phyloP scores from a whole-genome alignment of 2,888 invertebrate species.

The Azorinus chamasolen region DNA sequence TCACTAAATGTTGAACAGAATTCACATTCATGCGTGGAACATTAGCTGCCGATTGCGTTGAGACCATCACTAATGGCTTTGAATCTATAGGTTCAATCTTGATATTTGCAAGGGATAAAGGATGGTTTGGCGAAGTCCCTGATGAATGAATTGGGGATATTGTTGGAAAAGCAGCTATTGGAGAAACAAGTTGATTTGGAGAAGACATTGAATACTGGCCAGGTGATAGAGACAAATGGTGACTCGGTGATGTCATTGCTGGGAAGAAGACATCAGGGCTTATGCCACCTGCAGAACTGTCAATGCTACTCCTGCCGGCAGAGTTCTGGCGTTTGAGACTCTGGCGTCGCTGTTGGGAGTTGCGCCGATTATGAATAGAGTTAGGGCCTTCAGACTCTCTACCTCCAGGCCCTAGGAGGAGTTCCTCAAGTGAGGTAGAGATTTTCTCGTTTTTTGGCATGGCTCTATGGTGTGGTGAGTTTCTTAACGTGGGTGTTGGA shows the following conservation, averaged over 20 bases:
- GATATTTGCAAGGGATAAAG: constrained; percentile 19
- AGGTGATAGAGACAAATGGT: constrained; percentile 42
- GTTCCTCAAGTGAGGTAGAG: constrained; percentile 83
- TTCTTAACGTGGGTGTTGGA: constrained; percentile 45
- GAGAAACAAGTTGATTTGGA: constrained; percentile 51
- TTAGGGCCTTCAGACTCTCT: constrained; percentile 78
- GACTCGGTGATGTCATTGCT: constrained; percentile 44
- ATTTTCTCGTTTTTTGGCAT: constrained; percentile 83
- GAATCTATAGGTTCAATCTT: constrained; percentile 48
- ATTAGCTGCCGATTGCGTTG: constrained; percentile 28
- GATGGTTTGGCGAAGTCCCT: constrained; percentile 19
- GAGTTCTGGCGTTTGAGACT: constrained; percentile 57
- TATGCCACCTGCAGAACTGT: constrained; percentile 41
- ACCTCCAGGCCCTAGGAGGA: constrained; percentile 80
- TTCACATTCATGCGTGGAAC: constrained; percentile 20
- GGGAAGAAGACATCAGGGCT: constrained; percentile 61
- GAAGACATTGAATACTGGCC: constrained; percentile 52
- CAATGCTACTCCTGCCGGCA: constrained; percentile 52
- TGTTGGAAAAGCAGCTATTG: constrained; percentile 28
- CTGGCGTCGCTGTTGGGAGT: constrained; percentile 43
- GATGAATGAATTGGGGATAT: constrained; percentile 41
- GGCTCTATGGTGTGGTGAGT: constrained; percentile 69
- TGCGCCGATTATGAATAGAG: constrained; percentile 48
- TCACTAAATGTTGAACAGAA: constrained; percentile 19
- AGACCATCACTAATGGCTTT: constrained; percentile 38